Evolutionary conservation across 2,888 invertebrate genomes (phyloP), one percentile per base, ranked within the genome.

Genomic region (Cecidostiba fungosa): DNA sequence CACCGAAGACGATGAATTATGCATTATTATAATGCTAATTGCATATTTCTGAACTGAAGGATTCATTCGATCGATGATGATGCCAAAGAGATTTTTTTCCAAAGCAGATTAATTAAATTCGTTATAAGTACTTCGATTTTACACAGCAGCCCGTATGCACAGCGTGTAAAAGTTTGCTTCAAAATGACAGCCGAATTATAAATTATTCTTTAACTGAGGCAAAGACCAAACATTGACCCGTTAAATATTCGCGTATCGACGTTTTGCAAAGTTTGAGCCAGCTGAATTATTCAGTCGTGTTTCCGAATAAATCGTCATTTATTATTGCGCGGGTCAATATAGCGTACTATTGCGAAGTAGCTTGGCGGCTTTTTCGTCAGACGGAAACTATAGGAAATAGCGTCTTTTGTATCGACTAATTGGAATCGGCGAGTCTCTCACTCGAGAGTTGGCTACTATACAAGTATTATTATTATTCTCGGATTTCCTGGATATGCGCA

Each of bases 281-380:
- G n/a, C 8, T 29, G 66, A 29, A 66, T 14, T 66, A 66, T 66
- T 66, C 29, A 66, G 0, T 23, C 10, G 12, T 10, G 59, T 59
- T 59, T 59, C 23, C 59, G n/a, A 23, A 59, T 59, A 59, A 59
- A 59, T n/a, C n/a, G n/a, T n/a, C n/a, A n/a, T n/a, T n/a, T n/a
- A n/a, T 59, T 54, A 59, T 59, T 59, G 29, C 12, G 26, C 26
- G 26, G n/a, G n/a, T 14, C 62, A 14, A 66, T 23, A 23, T 50
- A 2, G 1, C 2, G 4, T 66, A 23, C 3, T 43, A 66, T 66
- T 26, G n/a, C 3, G 23, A 59, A 59, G 59, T 59, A 59, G 62
- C 10, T 59, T 4, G 29, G 3, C 3, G 3, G 29, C 3, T 29
- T 62, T 62, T 14, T 14, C 29, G 8, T 4, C 4, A 62, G 14